phyloP scores from a whole-genome alignment of 2,113 vertebrate species.

The Antigone vipio region DNA sequence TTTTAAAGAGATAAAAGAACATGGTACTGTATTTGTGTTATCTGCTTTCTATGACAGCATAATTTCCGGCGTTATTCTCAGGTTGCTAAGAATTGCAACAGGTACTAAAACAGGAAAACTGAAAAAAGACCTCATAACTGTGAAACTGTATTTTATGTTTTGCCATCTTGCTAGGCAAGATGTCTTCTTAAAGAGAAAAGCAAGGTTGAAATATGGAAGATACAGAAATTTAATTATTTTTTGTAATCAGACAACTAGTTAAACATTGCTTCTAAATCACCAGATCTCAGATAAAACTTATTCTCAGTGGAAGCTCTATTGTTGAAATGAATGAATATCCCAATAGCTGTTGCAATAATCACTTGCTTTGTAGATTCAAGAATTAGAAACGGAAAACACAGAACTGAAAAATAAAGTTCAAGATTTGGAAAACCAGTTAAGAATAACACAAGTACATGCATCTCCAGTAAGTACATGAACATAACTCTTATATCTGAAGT shows the following conservation, averaged over 20 bases:
- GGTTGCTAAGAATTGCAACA: neutral
- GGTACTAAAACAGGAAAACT: neutral
- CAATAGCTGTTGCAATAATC: slow-evolving; percentile 7
- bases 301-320: neutral
- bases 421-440: slow-evolving; percentile 90
- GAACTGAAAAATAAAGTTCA: slow-evolving; percentile 96
- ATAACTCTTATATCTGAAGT: neutral
- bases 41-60: neutral
- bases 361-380: slow-evolving; percentile 90
- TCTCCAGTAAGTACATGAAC: slow-evolving; percentile 83
- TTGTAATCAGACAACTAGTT: neutral
- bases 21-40: neutral
- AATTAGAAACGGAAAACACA: slow-evolving; percentile 93
- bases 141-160: neutral
- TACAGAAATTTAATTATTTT: neutral
- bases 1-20: neutral
- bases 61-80: neutral
- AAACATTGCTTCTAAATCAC: neutral
- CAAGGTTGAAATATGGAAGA: neutral
- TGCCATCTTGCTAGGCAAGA: neutral
- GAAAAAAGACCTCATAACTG: neutral
- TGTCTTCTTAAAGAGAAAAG: neutral
- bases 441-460: slow-evolving; percentile 79
- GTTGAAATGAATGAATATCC: neutral
- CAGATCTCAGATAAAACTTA: neutral